Conservation (phyloP, 2,888 invertebrate genomes). For the Liodrosophila aerea region DNA sequence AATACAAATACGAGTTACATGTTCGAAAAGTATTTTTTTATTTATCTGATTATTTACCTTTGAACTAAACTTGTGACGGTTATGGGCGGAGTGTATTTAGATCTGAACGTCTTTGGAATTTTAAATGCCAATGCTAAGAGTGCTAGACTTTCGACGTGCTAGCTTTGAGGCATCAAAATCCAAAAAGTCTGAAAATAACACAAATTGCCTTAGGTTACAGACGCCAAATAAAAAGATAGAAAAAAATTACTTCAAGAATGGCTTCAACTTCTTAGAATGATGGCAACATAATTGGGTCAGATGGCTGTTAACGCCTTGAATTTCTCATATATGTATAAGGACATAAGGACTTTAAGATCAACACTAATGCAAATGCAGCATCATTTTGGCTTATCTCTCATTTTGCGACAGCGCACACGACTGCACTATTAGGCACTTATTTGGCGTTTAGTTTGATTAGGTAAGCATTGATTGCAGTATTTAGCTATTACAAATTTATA, state of each 20-base stretch:
- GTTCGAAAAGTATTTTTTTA: constrained; percentile 14
- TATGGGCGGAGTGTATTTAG: constrained; percentile 11
- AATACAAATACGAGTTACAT: constrained; percentile 41
- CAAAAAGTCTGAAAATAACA: constrained; percentile 33
- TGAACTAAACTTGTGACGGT: constrained; percentile 47
- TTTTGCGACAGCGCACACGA: no score
- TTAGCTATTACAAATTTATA: no score
- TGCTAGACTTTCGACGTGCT: constrained; percentile 35
- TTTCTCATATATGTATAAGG: no score
- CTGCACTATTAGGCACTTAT: no score
- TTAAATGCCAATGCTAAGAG: constrained; percentile 43
- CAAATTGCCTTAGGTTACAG: constrained; percentile 59
- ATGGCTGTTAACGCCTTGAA: constrained; percentile 26
- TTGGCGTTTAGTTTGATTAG: no score
- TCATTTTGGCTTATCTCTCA: no score
- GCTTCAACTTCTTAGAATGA: constrained; percentile 21
- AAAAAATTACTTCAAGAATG: constrained; percentile 25
- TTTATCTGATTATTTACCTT: constrained; percentile 69
- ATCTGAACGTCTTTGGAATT: constrained; percentile 52
- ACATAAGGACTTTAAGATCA: constrained; percentile 44
- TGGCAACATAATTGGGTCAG: constrained; percentile 60
- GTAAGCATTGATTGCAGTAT: no score
- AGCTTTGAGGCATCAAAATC: constrained; percentile 56
- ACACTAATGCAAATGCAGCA: constrained; percentile 34
- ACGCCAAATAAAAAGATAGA: constrained; percentile 28